Base-by-base conservation (phyloP, 2,797 vertebrate species). In the Podarcis lilfordi region DNA sequence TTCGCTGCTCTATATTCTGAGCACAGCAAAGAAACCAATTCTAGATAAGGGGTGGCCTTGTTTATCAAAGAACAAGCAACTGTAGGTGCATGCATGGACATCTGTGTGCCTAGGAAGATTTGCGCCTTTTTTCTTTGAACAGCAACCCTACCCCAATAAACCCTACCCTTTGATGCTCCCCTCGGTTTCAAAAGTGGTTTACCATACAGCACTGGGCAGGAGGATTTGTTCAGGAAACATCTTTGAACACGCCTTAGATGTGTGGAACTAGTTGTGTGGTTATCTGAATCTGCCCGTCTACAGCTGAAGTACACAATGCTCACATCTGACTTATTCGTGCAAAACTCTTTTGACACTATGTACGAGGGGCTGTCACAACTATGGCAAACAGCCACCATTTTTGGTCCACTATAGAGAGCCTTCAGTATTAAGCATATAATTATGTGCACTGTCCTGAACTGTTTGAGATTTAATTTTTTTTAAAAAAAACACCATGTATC, bases 21-120 rank as follows among this genome's bases (percentile, higher is more conserved):
- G 35, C 29, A 82, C 76, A 91, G 86, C 85, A 93, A 95, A 93
- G 90, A 92, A 87, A 91, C 43, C 88, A 92, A 82, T 89, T 93
- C 89, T 77, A 95, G 92, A 89, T 91, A 86, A 1, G 0, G 50
- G 90, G 82, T 90, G 87, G 92, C 91, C 64, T 80, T 66, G 90
- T 7, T 86, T 93, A 89, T 93, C 91, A 91, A 92, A 91, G 88
- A 85, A 93, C 76, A 43, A 91, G 84, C 74, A 87, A 81, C 37
- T 40, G 17, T 59, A 78, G 45, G 19, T 71, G 50, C 45, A 68
- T 8, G 10, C 32, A 69, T 69, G 81, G 5, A 6, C 45, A 69
- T 69, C 35, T 61, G 81, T 69, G 21, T 79, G 55, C 64, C 11
- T 43, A 32, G 19, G 7, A n/a, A 64, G 25, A n/a, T 79, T 77